Evolutionary conservation across 2,888 invertebrate genomes (phyloP).

Genomic region (Pherbina coryleti): DNA sequence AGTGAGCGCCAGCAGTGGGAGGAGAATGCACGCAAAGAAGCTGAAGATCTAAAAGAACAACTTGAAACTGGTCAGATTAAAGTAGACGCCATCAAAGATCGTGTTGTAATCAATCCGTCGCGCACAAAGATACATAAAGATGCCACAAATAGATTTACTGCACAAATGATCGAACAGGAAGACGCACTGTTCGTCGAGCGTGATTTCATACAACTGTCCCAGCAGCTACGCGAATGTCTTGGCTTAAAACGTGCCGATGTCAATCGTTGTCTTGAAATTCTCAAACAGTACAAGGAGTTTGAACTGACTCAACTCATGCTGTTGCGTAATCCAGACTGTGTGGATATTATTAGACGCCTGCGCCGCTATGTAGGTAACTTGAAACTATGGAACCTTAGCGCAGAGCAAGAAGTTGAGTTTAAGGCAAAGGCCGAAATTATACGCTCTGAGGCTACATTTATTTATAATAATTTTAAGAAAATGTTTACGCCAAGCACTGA

Average conservation of each 20-base stretch:
- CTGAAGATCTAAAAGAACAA: constrained; percentile 75
- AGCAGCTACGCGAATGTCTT: constrained; percentile 66
- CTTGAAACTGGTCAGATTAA: constrained; percentile 75
- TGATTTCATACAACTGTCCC: constrained; percentile 63
- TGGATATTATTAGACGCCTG: constrained; percentile 83
- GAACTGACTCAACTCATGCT: constrained; percentile 79
- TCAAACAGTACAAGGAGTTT: constrained; percentile 74
- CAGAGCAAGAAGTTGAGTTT: constrained; percentile 75
- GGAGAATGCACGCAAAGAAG: constrained; percentile 75
- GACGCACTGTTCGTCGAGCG: constrained; percentile 63
- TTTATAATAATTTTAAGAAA: constrained; percentile 69
- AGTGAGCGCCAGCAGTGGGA: constrained; percentile 76
- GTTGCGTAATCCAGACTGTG: constrained; percentile 82
- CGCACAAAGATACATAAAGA: constrained; percentile 59
- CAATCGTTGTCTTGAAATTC: constrained; percentile 77
- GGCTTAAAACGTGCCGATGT: constrained; percentile 74
- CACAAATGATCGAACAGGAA: constrained; percentile 64
- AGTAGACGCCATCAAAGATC: constrained; percentile 73
- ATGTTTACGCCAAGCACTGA: constrained; percentile 71
- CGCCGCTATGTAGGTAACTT: constrained; percentile 85
- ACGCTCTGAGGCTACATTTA: constrained; percentile 76
- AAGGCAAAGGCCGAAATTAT: constrained; percentile 78
- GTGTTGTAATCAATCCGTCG: constrained; percentile 74
- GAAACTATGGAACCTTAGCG: constrained; percentile 78
- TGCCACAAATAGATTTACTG: constrained; percentile 61